Conservation (phyloP, 2,888 invertebrate species). For the Orthosia incerta region DNA sequence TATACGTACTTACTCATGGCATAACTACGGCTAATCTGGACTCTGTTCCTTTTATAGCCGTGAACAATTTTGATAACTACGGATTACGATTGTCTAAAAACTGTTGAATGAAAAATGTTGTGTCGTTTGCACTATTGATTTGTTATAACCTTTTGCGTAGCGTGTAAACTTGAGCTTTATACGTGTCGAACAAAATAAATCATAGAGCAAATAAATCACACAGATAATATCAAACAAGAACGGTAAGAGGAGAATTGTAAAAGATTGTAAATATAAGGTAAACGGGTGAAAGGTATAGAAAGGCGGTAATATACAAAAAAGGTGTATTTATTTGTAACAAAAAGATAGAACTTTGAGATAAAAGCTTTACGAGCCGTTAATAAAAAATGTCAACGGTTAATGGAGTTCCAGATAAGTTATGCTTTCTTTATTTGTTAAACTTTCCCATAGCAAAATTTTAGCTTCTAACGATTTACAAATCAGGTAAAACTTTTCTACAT, state of each 20-base stretch:
- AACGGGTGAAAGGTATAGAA: slow-evolving; percentile 75
- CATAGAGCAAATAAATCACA: slow-evolving; percentile 27
- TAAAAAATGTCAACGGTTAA: slow-evolving; percentile 46
- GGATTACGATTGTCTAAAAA: slow-evolving; percentile 46
- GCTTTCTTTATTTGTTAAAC: slow-evolving; percentile 4
- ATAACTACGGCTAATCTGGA: slow-evolving; percentile 46
- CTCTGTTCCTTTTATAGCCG: slow-evolving; percentile 56
- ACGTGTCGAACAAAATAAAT: slow-evolving; percentile 18
- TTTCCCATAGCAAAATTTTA: slow-evolving; percentile 21
- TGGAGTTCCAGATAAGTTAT: slow-evolving; percentile 8
- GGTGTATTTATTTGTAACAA: slow-evolving; percentile 43
- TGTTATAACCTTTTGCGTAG: slow-evolving; percentile 43
- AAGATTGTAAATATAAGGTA: slow-evolving; percentile 55
- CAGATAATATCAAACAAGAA: slow-evolving; percentile 49
- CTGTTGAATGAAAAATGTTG: slow-evolving; percentile 46
- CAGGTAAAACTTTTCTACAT: too few species aligned
- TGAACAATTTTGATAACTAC: slow-evolving; percentile 40
- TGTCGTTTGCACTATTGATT: slow-evolving; percentile 42
- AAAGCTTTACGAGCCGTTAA: slow-evolving; percentile 15
- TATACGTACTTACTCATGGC: slow-evolving; percentile 47
- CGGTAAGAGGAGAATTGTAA: slow-evolving; percentile 59
- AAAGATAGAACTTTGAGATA: slow-evolving; percentile 53
- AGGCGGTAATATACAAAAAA: slow-evolving; percentile 64
- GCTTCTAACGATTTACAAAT: too few species aligned
- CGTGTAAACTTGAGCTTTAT: slow-evolving; percentile 33